A percentile compares a stretch with the other conserved stretches of the same genome.
Conservation (phyloP, 2,797 vertebrate species). For the Sebastes matsubarae region DNA sequence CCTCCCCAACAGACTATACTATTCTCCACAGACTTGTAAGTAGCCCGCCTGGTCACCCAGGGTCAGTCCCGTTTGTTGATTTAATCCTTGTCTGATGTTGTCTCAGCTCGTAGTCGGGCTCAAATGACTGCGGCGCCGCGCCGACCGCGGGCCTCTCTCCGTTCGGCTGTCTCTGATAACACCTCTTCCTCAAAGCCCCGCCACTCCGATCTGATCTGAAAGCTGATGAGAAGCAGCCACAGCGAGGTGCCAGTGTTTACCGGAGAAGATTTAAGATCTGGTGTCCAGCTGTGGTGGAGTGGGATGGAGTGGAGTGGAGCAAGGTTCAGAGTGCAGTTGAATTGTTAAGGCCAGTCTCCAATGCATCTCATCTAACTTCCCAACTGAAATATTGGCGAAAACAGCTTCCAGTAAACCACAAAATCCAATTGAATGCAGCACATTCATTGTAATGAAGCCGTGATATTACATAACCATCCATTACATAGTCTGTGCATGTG, state of each 20-base stretch:
- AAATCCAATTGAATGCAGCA: neutral
- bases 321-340: conserved; percentile 8
- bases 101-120: conserved; percentile 59
- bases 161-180: conserved; percentile 63
- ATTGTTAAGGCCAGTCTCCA: neutral
- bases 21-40: conserved; percentile 57
- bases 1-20: conserved; percentile 36
- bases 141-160: conserved; percentile 29
- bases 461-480: neutral
- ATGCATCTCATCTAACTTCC: neutral
- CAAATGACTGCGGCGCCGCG: conserved; percentile 53
- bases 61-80: conserved; percentile 71
- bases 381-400: neutral
- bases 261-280: conserved; percentile 36
- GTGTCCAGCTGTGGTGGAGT: conserved; percentile 27
- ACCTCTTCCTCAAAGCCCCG: conserved; percentile 42
- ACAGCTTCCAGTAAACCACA: neutral
- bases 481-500: neutral
- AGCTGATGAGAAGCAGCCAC: conserved; percentile 60
- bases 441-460: neutral
- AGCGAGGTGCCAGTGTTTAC: conserved; percentile 42
- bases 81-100: conserved; percentile 78
- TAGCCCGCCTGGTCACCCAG: conserved; percentile 49
- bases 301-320: conserved; percentile 1
- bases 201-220: conserved; percentile 64